These are phyloP conservation scores for Dicyrtoma fusca DNA, from an alignment of 2,888 invertebrate species.

Conservation along the genomic window DNA sequence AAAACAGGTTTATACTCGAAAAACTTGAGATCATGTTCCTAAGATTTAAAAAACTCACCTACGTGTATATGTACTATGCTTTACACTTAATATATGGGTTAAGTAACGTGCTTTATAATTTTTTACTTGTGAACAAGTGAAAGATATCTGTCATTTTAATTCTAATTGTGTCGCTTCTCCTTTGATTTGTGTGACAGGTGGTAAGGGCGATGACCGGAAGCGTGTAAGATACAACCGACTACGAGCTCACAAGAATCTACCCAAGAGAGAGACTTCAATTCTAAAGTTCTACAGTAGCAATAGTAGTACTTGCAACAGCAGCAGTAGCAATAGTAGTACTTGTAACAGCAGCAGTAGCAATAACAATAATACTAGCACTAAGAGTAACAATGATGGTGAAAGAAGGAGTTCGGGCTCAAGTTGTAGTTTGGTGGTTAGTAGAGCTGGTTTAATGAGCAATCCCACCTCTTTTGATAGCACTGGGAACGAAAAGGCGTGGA, in stretches of 20 bases:
- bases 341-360: not conserved
- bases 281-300: conserved; percentile 18
- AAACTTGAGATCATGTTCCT: too few species aligned
- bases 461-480: conserved; percentile 43
- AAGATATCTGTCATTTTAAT: too few species aligned
- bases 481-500: conserved; percentile 41
- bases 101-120: too few species aligned
- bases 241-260: conserved; percentile 43
- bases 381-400: conserved; percentile 30
- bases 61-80: too few species aligned
- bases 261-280: conserved; percentile 29
- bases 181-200: conserved; percentile 18
- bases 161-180: not conserved
- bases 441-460: conserved; percentile 30
- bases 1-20: too few species aligned
- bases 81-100: too few species aligned
- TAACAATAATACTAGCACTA: conserved; percentile 5
- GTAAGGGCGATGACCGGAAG: conserved; percentile 37
- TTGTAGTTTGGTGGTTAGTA: conserved; percentile 5
- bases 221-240: conserved; percentile 55
- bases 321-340: conserved; percentile 13
- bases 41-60: too few species aligned
- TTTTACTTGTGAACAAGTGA: too few species aligned
- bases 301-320: not conserved
- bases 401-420: not conserved